Evolutionary conservation across 1,140 invertebrate species (phyloP).

Genomic region (Yoshiicerus persimilis): DNA sequence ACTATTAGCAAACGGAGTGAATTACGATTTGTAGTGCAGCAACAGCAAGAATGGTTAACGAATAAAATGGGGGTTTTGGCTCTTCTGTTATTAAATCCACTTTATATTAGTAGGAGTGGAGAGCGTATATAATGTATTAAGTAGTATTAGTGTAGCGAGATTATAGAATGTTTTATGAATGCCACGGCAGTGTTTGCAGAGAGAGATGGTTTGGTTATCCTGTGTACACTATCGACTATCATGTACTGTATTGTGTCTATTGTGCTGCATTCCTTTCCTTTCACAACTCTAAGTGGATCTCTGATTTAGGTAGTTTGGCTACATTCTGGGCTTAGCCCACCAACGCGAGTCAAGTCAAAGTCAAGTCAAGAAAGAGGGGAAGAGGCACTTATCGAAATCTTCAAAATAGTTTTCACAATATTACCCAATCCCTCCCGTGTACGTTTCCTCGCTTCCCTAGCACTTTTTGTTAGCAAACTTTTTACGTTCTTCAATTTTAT

Average conservation of each 20-base stretch:
- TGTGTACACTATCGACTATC: neutral
- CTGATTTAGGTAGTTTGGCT: constrained; percentile 8
- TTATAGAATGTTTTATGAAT: neutral
- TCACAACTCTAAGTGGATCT: neutral
- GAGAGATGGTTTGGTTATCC: neutral
- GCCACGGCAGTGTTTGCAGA: neutral
- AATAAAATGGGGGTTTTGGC: neutral
- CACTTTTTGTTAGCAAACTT: neutral
- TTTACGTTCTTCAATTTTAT: neutral
- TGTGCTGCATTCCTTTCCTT: neutral
- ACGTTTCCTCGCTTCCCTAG: neutral
- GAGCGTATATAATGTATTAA: neutral
- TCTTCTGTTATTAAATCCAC: neutral
- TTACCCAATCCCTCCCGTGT: neutral
- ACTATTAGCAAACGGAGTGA: neutral
- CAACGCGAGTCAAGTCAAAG: neutral
- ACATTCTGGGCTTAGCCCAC: neutral
- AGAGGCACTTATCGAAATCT: neutral
- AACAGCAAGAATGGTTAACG: neutral
- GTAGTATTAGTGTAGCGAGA: neutral
- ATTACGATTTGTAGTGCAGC: neutral
- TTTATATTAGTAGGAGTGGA: neutral
- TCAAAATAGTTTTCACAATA: neutral
- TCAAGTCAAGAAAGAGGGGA: neutral
- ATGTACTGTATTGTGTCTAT: neutral